Conservation (phyloP, 2,113 vertebrate genomes). For the Haemorhous mexicanus region DNA sequence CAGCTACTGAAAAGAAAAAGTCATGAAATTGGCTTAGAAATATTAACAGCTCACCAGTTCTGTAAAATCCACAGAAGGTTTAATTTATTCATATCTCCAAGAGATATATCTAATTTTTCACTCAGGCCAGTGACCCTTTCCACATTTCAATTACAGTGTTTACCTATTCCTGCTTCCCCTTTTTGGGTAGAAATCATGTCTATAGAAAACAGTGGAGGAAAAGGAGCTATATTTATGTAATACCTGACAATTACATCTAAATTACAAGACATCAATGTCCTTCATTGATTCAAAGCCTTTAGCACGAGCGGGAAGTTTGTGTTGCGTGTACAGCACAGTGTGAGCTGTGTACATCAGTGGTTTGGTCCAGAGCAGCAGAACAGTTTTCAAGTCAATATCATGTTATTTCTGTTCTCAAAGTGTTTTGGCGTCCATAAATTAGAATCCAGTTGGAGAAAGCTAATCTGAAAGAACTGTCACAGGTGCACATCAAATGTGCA, state of each 20-base stretch:
- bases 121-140: neutral
- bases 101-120: neutral
- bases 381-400: neutral
- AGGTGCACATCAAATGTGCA: neutral
- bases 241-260: neutral
- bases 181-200: neutral
- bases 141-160: neutral
- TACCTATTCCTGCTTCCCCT: neutral
- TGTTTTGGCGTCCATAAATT: neutral
- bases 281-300: neutral
- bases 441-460: neutral
- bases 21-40: neutral
- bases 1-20: neutral
- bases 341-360: neutral
- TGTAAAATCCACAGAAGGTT: neutral
- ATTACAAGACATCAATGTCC: neutral
- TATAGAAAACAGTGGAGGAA: neutral
- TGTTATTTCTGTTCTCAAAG: neutral
- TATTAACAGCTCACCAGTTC: neutral
- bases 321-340: neutral
- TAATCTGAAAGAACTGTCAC: neutral
- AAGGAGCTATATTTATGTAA: neutral
- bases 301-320: neutral
- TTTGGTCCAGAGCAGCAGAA: neutral
- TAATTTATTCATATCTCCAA: neutral